phyloP scores from a whole-genome alignment of 2,888 invertebrate species.

The Empis stercorea region DNA sequence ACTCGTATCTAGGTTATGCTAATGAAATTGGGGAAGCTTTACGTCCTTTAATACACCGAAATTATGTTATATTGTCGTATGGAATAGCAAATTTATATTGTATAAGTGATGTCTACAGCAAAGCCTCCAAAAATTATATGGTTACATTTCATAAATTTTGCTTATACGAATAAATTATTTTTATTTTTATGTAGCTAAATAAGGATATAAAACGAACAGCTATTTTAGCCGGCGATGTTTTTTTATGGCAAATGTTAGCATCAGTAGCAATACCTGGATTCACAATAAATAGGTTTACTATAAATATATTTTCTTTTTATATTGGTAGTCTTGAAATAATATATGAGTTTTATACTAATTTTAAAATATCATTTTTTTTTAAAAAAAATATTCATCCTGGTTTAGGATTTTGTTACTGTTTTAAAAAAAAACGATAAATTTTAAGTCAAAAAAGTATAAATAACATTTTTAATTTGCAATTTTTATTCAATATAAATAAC shows the following conservation, averaged over 20 bases:
- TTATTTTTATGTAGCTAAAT: neutral
- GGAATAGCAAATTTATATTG: conserved; percentile 74
- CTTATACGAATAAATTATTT: no score
- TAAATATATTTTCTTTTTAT: neutral
- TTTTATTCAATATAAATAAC: no score
- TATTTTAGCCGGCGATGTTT: conserved; percentile 59
- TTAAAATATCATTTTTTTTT: neutral
- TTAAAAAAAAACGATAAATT: no score
- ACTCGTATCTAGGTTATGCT: conserved; percentile 62
- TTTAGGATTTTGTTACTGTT: no score
- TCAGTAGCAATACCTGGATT: conserved; percentile 65
- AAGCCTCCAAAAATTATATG: conserved; percentile 50
- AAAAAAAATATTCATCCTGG: no score
- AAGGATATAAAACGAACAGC: conserved; percentile 16
- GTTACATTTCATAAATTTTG: conserved; percentile 34
- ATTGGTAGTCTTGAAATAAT: no score
- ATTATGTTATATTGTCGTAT: conserved; percentile 63
- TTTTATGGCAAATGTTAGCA: conserved; percentile 88
- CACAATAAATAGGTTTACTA: conserved; percentile 61
- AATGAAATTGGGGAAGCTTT: conserved; percentile 96
- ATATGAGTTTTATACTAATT: neutral
- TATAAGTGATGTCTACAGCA: conserved; percentile 72
- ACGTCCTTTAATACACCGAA: conserved; percentile 57
- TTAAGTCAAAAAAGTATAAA: no score
- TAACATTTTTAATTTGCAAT: no score